These are phyloP conservation scores for Anoplophora glabripennis DNA, from an alignment of 1,140 invertebrate genomes.

Conservation along the genomic window DNA sequence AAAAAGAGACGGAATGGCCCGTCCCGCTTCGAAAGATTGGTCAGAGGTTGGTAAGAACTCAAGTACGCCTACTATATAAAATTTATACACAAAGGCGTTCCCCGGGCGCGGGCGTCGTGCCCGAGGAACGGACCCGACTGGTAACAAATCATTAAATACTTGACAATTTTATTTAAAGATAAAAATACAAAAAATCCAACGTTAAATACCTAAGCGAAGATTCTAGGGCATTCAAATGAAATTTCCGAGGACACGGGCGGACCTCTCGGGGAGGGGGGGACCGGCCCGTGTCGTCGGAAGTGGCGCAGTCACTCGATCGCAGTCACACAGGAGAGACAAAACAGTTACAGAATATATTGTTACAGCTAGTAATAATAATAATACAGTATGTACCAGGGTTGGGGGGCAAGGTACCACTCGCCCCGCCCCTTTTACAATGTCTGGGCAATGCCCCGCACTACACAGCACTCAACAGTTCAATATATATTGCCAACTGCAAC, in stretches of 20 bases:
- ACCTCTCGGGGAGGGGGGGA: neutral
- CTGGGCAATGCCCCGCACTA: slow-evolving; percentile 37
- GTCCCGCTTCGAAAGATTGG: slow-evolving; percentile 11
- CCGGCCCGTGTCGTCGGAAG: neutral
- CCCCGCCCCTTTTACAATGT: slow-evolving; percentile 26
- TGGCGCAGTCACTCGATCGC: slow-evolving; percentile 8
- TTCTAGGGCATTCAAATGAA: slow-evolving; percentile 12
- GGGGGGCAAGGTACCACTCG: slow-evolving; percentile 6
- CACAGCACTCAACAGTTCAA: slow-evolving; percentile 43
- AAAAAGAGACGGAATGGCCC: neutral
- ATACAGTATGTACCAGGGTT: slow-evolving; percentile 44
- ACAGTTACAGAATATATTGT: slow-evolving; percentile 40
- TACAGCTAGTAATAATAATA: slow-evolving; percentile 46
- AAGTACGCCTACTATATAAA: slow-evolving; percentile 4
- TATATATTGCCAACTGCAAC: slow-evolving; percentile 21
- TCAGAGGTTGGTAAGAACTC: slow-evolving; percentile 10
- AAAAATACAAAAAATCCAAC: slow-evolving; percentile 20
- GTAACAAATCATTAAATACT: slow-evolving; percentile 18
- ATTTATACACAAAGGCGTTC: slow-evolving; percentile 9
- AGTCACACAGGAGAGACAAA: slow-evolving; percentile 27
- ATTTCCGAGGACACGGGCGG: slow-evolving; percentile 4
- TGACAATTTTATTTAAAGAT: slow-evolving; percentile 14
- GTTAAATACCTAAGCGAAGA: slow-evolving; percentile 18
- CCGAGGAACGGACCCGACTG: slow-evolving; percentile 1
- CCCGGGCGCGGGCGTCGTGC: neutral